A percentile compares a stretch with the other conserved stretches of the same genome.
phyloP scores from a whole-genome alignment of 2,797 vertebrate genomes.

The Bucorvus abyssinicus region DNA sequence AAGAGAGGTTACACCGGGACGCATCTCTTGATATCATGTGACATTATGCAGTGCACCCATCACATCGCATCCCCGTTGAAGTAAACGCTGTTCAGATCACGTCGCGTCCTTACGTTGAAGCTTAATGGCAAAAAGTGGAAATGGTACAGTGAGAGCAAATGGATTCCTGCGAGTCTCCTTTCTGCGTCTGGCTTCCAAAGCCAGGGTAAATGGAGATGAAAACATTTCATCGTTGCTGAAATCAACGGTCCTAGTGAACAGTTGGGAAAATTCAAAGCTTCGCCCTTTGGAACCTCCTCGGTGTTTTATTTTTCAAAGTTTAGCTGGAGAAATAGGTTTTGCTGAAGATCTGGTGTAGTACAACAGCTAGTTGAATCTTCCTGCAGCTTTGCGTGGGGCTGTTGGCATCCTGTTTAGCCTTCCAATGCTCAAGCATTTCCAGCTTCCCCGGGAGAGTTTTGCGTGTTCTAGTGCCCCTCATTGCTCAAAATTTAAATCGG shows the following conservation, averaged over 20 bases:
- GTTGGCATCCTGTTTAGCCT: neutral
- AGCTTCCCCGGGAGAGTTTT: neutral
- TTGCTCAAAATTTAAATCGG: neutral
- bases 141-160: neutral
- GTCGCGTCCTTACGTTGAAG: slow-evolving; percentile 16
- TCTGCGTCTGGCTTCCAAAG: neutral
- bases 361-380: neutral
- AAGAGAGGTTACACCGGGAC: slow-evolving; percentile 32
- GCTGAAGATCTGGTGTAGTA: neutral
- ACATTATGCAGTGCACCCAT: slow-evolving; percentile 46
- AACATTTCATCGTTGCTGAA: neutral
- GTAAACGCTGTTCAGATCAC: neutral
- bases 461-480: neutral
- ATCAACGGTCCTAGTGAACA: neutral
- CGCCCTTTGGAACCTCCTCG: neutral
- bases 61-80: slow-evolving; percentile 39
- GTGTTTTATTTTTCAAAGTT: neutral
- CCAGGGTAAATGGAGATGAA: neutral
- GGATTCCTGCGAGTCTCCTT: neutral
- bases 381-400: neutral
- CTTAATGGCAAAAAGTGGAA: neutral
- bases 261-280: neutral
- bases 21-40: slow-evolving; percentile 17
- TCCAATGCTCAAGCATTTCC: neutral
- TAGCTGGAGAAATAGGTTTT: neutral